Evolutionary conservation across 2,888 invertebrate species (phyloP), one percentile per base, ranked within the genome.

Genomic region (Callinectes sapidus): DNA sequence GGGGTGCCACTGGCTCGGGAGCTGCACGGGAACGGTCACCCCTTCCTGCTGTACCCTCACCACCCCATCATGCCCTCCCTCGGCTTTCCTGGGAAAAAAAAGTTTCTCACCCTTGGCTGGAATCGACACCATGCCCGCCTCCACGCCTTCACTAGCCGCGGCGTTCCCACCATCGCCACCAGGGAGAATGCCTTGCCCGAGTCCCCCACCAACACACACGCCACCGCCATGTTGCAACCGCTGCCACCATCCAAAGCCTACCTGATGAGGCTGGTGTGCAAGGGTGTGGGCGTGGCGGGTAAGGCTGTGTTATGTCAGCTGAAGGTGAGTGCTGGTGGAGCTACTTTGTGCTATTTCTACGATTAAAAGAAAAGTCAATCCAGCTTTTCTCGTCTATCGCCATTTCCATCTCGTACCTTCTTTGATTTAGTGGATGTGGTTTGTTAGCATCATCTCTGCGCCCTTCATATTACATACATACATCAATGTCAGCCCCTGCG

Each of bases 21-120:
- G 35, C 8, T 32, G 16, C 32, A 81, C 13, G 77, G 77, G 14
- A 35, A 32, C 32, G 77, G 77, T 32, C 54, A 39, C 55, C 81
- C 54, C 39, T 28, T 91, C 35, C 35, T 32, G 61, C 23, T 91
- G 32, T 87, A 61, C 71, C 16, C 87, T 16, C 42, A 35, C n/a
- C 28, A 87, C 16, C 10, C 42, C 8, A 23, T 86, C 55, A 35
- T 55, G 2, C 61, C 35, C 32, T 39, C 86, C 86, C 48, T 91
- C 8, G 81, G 35, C 23, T 42, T 91, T 10, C n/a, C 48, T 6
- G 90, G 90, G 14, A 39, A 1, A n/a, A 10, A 35, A 2, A n/a
- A 55, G 61, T 86, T 28, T 32, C 48, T 92, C 85, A 89, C 85
- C 18, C 89, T 92, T 18, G 92, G 54, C 3, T 85, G 88, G 55